Conservation (phyloP, 2,797 vertebrate species). For the Prionace glauca region DNA sequence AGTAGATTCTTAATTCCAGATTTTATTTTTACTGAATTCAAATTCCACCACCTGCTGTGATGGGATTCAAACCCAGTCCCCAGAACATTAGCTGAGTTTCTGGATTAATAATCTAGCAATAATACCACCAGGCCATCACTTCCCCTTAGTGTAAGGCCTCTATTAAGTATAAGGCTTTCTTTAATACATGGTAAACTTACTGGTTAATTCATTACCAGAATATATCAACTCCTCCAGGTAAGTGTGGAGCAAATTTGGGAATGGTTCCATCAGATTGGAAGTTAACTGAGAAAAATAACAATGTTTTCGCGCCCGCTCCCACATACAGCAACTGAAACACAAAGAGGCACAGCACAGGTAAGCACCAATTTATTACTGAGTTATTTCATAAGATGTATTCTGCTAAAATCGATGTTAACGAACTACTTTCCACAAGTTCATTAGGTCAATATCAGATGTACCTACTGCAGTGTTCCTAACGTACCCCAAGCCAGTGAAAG, state of each 20-base stretch:
- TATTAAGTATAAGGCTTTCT: background rate
- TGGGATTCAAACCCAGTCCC: too few relatives aligned
- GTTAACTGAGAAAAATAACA: too few relatives aligned
- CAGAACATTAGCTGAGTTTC: too few relatives aligned
- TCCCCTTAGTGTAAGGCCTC: too few relatives aligned
- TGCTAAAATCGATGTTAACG: background rate
- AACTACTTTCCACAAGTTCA: background rate
- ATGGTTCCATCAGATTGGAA: too few relatives aligned
- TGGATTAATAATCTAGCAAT: too few relatives aligned
- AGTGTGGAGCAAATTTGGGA: background rate
- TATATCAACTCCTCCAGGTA: background rate
- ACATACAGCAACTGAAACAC: background rate
- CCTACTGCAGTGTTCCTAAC: too few relatives aligned
- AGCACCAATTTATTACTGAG: background rate
- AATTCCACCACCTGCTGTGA: too few relatives aligned
- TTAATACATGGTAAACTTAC: background rate
- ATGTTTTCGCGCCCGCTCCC: background rate
- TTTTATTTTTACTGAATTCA: too few relatives aligned
- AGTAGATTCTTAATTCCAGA: too few relatives aligned
- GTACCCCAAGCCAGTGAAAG: background rate
- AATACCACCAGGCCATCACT: too few relatives aligned
- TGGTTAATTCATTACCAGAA: background rate
- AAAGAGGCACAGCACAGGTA: background rate
- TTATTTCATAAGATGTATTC: background rate
- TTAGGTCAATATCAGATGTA: background rate